Evolutionary conservation across 2,797 vertebrate genomes (phyloP), one percentile per base, ranked within the genome.

Genomic region (Gallinago solitaria): DNA sequence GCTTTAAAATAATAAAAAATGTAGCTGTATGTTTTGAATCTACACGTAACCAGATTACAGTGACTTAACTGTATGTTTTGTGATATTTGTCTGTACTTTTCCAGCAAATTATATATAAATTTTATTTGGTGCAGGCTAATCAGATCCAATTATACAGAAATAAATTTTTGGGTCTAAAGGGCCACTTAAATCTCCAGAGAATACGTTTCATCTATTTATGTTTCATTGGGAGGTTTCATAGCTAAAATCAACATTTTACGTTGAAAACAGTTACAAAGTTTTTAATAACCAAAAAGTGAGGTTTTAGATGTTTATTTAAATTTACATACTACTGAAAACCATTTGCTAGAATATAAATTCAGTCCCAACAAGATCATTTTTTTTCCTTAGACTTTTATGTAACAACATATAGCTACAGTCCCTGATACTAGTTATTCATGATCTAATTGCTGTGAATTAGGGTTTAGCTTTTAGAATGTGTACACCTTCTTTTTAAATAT

Each of bases 51-150:
- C 56, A 43, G 35, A 67, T 95, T 70, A 59, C 60, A 71, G 74
- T 65, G 59, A 79, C 30, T 89, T 76, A 63, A 73, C 64, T 71
- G 63, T 51, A 61, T 16, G 16, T 82, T 87, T 87, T 73, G 56
- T 89, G 87, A 84, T 57, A 88, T 67, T 65, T 89, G 28, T 59
- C 50, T 89, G 81, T 76, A 57, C 71, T 93, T 83, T 70, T 80
- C 68, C 30, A 82, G 56, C 51, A 83, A 51, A 75, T 75, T 28
- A 15, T 32, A 6, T 18, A 24, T 65, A 54, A 51, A 84, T 73
- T 94, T 87, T 16, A 92, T 93, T 93, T 76, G 50, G 37, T 96
- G 89, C 37, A 90, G 50, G 54, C 63, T 89, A 67, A 93, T 73
- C 47, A 77, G 51, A 73, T 83, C 43, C 83, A 82, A 9, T 71